Conservation (phyloP, 1,140 invertebrate species). For the Littorina saxatilis region DNA sequence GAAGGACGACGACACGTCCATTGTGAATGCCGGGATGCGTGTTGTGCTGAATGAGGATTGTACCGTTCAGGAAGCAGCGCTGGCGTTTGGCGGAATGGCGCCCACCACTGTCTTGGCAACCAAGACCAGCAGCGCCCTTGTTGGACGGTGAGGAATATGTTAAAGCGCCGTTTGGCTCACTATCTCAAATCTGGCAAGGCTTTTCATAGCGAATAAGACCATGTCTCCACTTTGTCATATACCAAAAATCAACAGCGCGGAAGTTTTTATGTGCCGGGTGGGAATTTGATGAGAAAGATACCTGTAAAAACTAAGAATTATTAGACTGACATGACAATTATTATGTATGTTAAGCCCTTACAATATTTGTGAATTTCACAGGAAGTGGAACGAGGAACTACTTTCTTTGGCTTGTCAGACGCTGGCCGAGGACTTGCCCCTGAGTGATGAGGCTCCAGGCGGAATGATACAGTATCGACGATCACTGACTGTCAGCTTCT, state of each 20-base stretch:
- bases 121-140: no score
- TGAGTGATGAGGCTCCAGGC: slow-evolving; percentile 87
- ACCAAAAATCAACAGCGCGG: no score
- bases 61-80: slow-evolving; percentile 80
- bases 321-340: neutral
- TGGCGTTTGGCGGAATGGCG: slow-evolving; percentile 95
- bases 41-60: slow-evolving; percentile 73
- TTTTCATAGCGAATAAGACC: no score
- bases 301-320: no score
- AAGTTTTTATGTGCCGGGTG: no score
- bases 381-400: slow-evolving; percentile 83
- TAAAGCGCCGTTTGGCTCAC: no score
- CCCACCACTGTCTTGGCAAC: slow-evolving; percentile 87
- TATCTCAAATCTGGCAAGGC: no score
- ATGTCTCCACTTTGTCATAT: no score
- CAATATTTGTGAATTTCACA: no score
- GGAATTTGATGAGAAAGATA: no score
- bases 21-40: slow-evolving; percentile 85
- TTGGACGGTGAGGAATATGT: slow-evolving; percentile 82
- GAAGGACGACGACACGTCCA: slow-evolving; percentile 95
- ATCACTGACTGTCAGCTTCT: slow-evolving; percentile 86
- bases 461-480: slow-evolving; percentile 91
- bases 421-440: slow-evolving; percentile 84
- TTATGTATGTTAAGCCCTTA: no score
- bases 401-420: slow-evolving; percentile 80